Base-by-base conservation (phyloP, 2,113 vertebrate species). In the Nesospiza acunhae region DNA sequence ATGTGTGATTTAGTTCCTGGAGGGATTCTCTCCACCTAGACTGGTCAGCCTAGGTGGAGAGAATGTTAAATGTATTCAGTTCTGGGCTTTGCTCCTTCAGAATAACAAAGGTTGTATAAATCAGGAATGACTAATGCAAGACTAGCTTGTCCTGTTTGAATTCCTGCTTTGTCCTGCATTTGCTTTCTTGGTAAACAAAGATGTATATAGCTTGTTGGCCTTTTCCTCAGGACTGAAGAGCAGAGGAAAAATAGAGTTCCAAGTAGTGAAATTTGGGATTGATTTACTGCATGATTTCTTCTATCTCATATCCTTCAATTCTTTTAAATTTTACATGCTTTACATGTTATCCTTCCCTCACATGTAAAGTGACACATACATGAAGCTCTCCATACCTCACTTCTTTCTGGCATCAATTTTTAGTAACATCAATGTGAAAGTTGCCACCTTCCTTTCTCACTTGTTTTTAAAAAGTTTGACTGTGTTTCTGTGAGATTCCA, bases 121-220 rank as follows among this genome's bases (percentile, higher is more conserved):
- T 74, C 55, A 77, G 52, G 84, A 90, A 39, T 42, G 52, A n/a
- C 41, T 83, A 49, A 60, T 77, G 63, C 79, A 58, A 85, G 50
- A 62, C 67, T 39, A 55, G n/a, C 41, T 90, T 84, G 49, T 53
- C 75, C 70, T 80, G 31, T 80, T 75, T 66, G 79, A 92, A 90
- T 80, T 85, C 41, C 41, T 80, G 8, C 42, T 85, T 90, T 55
- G 58, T 73, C 39, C 59, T 67, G 55, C 33, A 15, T 80, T 69
- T 88, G 26, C 79, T 62, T 93, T 52, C 21, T 58, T 50, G 37
- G 39, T 79, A 70, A 93, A 90, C 67, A 69, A 69, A 63, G 30
- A 41, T 1, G 0, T 59, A 19, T 4, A 44, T 4, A 44, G 12
- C 59, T 72, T 64, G 27, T 39, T 22, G 4, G 3, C 14, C 53